These are phyloP conservation scores for Drosophila nikananu DNA, from an alignment of 1,140 invertebrate genomes.

Conservation along the genomic window DNA sequence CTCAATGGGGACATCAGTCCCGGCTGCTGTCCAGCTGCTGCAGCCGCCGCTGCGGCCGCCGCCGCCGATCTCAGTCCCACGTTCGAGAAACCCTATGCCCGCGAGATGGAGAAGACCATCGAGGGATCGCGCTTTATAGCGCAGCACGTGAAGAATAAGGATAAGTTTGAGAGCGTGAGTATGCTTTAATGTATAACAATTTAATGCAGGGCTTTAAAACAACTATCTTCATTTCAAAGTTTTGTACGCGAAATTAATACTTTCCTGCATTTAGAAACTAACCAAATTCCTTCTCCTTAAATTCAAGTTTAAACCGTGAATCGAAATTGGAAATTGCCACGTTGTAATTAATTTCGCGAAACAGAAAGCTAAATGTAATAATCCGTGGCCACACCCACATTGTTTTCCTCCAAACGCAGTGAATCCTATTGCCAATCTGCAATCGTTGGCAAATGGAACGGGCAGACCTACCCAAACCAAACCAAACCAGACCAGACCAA, in stretches of 20 bases:
- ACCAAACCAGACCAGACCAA: constrained; percentile 5
- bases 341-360: constrained; percentile 47
- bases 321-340: constrained; percentile 8
- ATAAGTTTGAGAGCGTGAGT: constrained; percentile 97
- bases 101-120: constrained; percentile 95
- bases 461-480: constrained; percentile 8
- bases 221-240: too few species aligned
- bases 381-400: constrained; percentile 2
- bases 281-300: background rate
- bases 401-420: constrained; percentile 16
- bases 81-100: constrained; percentile 90
- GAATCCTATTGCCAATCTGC: constrained; percentile 40
- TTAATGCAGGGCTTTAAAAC: background rate
- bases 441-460: constrained; percentile 41
- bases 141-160: constrained; percentile 97
- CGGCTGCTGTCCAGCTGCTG: constrained; percentile 83
- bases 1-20: constrained; percentile 86
- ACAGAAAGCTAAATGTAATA: constrained; percentile 36
- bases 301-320: background rate
- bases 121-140: constrained; percentile 96
- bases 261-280: background rate
- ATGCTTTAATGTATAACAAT: background rate
- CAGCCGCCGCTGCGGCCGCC: constrained; percentile 57
- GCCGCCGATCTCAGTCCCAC: constrained; percentile 90
- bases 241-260: background rate